Conservation (phyloP, 64 coral and sea anemone genomes). For the Astreopora myriophthalma region DNA sequence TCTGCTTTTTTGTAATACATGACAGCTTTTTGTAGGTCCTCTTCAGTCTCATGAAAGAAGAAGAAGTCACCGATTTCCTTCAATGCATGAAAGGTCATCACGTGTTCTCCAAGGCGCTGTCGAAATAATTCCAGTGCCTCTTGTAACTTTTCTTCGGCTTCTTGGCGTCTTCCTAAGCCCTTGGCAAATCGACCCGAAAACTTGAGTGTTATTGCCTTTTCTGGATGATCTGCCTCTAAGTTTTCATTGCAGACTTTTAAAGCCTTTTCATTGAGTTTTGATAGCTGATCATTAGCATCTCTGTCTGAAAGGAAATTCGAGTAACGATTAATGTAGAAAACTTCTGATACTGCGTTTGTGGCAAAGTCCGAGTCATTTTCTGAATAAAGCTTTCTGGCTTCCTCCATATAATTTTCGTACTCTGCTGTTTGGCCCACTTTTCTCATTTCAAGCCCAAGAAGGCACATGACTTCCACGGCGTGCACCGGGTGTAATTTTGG, state of each 20-base stretch:
- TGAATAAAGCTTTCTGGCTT: neutral
- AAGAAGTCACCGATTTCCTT: constrained; percentile 34
- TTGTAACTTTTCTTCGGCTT: constrained; percentile 8
- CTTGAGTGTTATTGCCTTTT: neutral
- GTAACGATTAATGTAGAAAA: constrained; percentile 9
- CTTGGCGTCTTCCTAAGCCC: neutral
- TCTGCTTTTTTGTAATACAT: constrained; percentile 12
- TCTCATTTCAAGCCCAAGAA: constrained; percentile 44
- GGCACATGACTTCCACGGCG: neutral
- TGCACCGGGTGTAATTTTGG: neutral
- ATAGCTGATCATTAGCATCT: too few species aligned
- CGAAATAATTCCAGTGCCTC: constrained; percentile 12
- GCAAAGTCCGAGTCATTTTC: neutral
- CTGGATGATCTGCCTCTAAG: neutral
- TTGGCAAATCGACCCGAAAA: neutral
- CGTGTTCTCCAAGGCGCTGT: neutral
- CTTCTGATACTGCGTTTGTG: neutral
- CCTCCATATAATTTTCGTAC: neutral
- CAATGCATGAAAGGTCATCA: neutral
- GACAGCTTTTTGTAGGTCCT: neutral
- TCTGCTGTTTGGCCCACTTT: neutral
- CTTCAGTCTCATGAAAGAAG: neutral
- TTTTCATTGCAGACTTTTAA: neutral
- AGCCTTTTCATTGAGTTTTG: neutral
- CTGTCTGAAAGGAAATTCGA: neutral